Evolutionary conservation across 2,888 invertebrate species (phyloP).

Genomic region (Synanthedon myopaeformis): DNA sequence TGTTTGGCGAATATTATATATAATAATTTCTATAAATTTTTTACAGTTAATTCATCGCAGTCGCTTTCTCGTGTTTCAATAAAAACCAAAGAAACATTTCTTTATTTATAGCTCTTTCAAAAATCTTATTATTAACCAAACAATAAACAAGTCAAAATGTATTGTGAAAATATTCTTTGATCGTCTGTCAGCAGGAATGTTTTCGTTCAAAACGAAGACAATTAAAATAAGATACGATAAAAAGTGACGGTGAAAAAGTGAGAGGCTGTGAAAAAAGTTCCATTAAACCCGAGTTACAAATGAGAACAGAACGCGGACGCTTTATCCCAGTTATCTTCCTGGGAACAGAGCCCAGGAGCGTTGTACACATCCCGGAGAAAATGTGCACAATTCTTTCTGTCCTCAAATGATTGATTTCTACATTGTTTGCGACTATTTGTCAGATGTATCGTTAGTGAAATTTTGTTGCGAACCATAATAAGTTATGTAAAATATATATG

Average conservation of each 20-base stretch:
- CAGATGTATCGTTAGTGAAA: not conserved
- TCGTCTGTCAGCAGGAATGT: not conserved
- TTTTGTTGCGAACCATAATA: not conserved
- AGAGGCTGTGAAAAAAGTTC: constrained; percentile 49
- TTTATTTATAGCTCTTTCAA: no score
- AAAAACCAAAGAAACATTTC: no score
- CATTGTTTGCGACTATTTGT: not conserved
- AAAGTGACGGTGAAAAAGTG: constrained; percentile 53
- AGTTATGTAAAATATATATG: no score
- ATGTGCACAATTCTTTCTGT: not conserved
- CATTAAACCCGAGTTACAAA: constrained; percentile 57
- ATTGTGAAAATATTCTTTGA: not conserved
- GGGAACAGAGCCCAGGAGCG: constrained; percentile 24
- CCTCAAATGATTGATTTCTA: not conserved
- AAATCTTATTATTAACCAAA: no score
- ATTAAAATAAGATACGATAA: constrained; percentile 49
- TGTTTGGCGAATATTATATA: no score
- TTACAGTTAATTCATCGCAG: no score
- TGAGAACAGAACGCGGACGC: constrained; percentile 32
- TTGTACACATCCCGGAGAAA: constrained; percentile 1
- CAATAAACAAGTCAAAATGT: no score
- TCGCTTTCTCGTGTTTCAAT: no score
- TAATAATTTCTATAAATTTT: no score
- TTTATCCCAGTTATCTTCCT: constrained; percentile 43
- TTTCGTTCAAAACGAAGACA: constrained; percentile 26